Percentiles rank a stretch among this genome's conserved stretches.
Conservation (phyloP, 2,888 invertebrate genomes). For the Andricus curvator region DNA sequence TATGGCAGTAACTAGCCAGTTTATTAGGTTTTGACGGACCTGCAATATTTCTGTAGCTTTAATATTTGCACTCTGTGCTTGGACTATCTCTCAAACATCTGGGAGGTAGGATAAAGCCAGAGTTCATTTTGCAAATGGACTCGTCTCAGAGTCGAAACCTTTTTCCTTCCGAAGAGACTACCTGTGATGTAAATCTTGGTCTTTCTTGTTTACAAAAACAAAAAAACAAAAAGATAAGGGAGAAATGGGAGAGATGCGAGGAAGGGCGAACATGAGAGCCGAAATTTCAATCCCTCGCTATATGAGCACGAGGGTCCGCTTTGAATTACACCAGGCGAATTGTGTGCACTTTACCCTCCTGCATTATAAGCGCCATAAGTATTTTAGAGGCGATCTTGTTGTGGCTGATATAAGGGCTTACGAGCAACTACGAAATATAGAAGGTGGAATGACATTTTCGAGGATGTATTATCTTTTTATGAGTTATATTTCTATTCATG, state of each 20-base stretch:
- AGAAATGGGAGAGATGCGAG: slow-evolving; percentile 23
- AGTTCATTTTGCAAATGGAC: slow-evolving; percentile 72
- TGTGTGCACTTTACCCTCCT: neutral
- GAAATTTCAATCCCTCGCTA: slow-evolving; percentile 12
- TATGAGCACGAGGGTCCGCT: neutral
- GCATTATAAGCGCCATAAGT: neutral
- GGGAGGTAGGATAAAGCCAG: slow-evolving; percentile 49
- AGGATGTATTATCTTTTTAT: neutral
- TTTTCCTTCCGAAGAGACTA: slow-evolving; percentile 8
- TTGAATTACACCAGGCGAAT: slow-evolving; percentile 5
- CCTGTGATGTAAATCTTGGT: slow-evolving; percentile 26
- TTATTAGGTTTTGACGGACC: slow-evolving; percentile 3
- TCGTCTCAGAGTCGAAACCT: slow-evolving; percentile 11
- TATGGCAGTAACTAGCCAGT: neutral
- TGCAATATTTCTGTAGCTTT: slow-evolving; percentile 23
- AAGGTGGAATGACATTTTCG: neutral
- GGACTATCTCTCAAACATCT: slow-evolving; percentile 53
- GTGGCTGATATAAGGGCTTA: neutral
- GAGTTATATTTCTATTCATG: neutral
- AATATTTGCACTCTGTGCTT: slow-evolving; percentile 10
- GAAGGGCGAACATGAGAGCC: slow-evolving; percentile 10
- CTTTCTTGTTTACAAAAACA: slow-evolving; percentile 30
- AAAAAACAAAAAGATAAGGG: slow-evolving; percentile 19
- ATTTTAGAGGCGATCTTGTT: neutral
- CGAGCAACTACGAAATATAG: neutral